Base-by-base conservation (phyloP, 2,113 vertebrate species). In the Pyrgilauda ruficollis region DNA sequence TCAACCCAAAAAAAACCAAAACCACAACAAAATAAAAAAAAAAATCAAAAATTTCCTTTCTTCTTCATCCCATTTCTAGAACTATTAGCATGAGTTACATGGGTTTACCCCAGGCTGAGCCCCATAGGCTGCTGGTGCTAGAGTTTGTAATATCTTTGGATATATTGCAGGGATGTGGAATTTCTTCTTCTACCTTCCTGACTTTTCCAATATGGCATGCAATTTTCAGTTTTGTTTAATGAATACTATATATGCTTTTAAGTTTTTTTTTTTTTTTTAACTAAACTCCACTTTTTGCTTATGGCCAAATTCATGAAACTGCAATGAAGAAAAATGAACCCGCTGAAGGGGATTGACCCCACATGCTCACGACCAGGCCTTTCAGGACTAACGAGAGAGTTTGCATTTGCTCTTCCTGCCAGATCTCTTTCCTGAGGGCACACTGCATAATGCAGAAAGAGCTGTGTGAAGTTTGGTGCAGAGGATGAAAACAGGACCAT, bases 381-480 rank as follows among this genome's bases (percentile, higher is more conserved):
- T 97, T 96, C 84, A 92, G 93, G 89, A 94, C 79, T 96, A 95
- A 96, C 41, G 39, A 94, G 82, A 96, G 93, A 96, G 84, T 79
- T 61, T 94, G 78, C 81, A 96, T 96, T 95, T 95, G 93, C 76
- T 90, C 96, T 93, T 90, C 30, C 77, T 95, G 91, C 87, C 83
- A 81, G 75, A 92, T 90, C 39, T 68, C 67, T 94, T 84, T 77
- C 79, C 87, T 84, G 84, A 92, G 95, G 90, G 91, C 91, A 90
- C 66, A 46, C 59, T 91, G 80, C 96, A 96, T 96, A 96, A 97
- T 96, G 95, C 94, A 97, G 62, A 77, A 37, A 78, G 56, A 84
- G 63, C 89, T 87, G 17, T 11, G 61, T 90, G 94, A 78, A 96
- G 87, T 94, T 87, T 49, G 89, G 70, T n/a, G 85, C 61, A 47